A percentile compares a stretch with the other conserved stretches of the same genome.
Evolutionary conservation across 2,888 invertebrate species (phyloP).

Genomic region (Crocallis elinguaria): DNA sequence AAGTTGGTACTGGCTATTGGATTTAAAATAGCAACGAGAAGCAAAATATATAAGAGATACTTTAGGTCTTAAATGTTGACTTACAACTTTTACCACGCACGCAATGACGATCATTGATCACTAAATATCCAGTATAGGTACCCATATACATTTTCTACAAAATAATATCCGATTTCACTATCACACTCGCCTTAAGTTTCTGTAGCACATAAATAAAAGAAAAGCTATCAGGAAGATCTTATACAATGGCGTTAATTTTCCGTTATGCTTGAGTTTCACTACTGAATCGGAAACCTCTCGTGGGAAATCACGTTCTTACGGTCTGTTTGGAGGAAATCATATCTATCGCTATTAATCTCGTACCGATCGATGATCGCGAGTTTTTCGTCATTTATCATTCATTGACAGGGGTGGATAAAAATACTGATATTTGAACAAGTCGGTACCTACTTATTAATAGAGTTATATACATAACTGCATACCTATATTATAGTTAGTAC

Average conservation of each 20-base stretch:
- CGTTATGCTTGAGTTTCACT: slow-evolving; percentile 59
- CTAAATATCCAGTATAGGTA: not conserved
- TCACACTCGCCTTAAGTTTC: not conserved
- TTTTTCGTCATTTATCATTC: not conserved
- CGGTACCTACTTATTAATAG: not conserved
- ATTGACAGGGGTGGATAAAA: not conserved
- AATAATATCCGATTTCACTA: not conserved
- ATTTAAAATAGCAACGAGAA: no score
- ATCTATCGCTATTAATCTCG: slow-evolving; percentile 8
- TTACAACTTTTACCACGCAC: not conserved
- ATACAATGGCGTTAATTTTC: slow-evolving; percentile 53
- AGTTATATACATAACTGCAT: no score
- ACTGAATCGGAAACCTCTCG: slow-evolving; percentile 47
- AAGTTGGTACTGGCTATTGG: no score
- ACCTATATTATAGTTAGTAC: no score
- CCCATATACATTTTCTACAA: no score
- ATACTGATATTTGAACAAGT: not conserved
- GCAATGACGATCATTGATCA: not conserved
- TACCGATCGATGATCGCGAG: slow-evolving; percentile 1
- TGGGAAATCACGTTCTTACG: slow-evolving; percentile 47
- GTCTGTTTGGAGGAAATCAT: slow-evolving; percentile 14
- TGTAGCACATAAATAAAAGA: slow-evolving; percentile 26
- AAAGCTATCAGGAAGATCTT: slow-evolving; percentile 39
- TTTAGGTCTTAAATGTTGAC: no score
- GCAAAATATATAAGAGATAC: no score